A percentile compares a stretch with the other conserved stretches of the same genome.
Evolutionary conservation across 2,797 vertebrate genomes (phyloP).

Genomic region (Cynodonichthys magdalenae): DNA sequence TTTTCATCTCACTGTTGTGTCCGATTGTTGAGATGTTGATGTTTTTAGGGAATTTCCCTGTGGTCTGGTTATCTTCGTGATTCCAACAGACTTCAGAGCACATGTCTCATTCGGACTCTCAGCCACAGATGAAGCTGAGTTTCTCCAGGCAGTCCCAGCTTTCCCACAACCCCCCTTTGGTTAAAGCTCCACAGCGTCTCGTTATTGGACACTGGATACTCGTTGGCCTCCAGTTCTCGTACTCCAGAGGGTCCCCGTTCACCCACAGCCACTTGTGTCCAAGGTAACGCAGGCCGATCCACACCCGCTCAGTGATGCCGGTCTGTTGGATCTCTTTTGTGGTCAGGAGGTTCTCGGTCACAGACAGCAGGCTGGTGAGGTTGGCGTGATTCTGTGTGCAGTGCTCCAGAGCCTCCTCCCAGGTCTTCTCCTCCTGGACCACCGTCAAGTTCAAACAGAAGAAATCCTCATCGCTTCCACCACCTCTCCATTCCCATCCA

Average conservation of each 20-base stretch:
- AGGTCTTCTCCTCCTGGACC: conserved; percentile 14
- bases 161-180: conserved; percentile 21
- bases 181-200: conserved; percentile 42
- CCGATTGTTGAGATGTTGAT: too few relatives aligned
- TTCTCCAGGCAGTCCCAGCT: conserved; percentile 28
- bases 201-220: conserved; percentile 25
- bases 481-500: accelerated
- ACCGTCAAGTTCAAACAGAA: background rate
- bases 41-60: too few relatives aligned
- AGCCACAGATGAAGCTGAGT: conserved; percentile 36
- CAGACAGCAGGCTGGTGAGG: conserved; percentile 27
- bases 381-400: background rate
- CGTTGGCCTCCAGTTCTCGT: conserved; percentile 18
- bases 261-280: conserved; percentile 62
- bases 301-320: conserved; percentile 19
- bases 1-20: too few relatives aligned
- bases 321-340: background rate
- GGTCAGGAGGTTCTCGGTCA: conserved; percentile 2
- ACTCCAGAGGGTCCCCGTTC: conserved; percentile 15
- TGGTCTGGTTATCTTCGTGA: too few relatives aligned
- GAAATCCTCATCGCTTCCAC: accelerated
- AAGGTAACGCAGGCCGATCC: conserved; percentile 63
- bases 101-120: background rate
- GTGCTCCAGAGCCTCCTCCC: conserved; percentile 35
- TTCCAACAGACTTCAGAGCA: background rate